A percentile compares a stretch with the other conserved stretches of the same genome.
Conservation (phyloP, 1,140 invertebrate species). For the Akabosia matsudoensis region DNA sequence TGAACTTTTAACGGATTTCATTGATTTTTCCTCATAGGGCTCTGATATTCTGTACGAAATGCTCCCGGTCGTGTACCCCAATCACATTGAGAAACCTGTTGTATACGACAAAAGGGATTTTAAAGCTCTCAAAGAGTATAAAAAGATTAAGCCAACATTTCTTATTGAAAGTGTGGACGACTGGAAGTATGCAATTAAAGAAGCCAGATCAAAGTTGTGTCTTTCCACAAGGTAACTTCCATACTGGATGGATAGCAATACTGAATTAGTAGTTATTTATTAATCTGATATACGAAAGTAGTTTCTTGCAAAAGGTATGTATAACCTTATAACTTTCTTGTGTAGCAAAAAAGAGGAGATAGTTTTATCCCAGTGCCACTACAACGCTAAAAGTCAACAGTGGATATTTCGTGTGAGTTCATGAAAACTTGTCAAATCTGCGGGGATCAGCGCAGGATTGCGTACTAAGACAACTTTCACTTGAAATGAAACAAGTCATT, state of each 20-base stretch:
- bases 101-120: constrained; percentile 22
- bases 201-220: constrained; percentile 27
- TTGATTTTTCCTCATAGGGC: neutral
- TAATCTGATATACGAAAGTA: too few species aligned
- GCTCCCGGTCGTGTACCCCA: neutral
- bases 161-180: constrained; percentile 37
- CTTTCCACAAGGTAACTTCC: constrained; percentile 28
- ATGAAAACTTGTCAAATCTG: too few species aligned
- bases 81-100: constrained; percentile 27
- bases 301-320: too few species aligned
- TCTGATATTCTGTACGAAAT: constrained; percentile 24
- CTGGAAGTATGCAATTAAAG: constrained; percentile 35
- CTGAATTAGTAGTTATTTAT: too few species aligned
- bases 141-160: constrained; percentile 29
- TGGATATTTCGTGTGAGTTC: constrained; percentile 28
- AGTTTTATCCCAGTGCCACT: constrained; percentile 6
- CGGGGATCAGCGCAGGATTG: too few species aligned
- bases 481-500: too few species aligned
- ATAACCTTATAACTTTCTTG: too few species aligned
- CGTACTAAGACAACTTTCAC: too few species aligned
- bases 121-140: neutral
- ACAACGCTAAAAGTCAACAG: constrained; percentile 25
- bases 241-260: too few species aligned
- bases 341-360: constrained; percentile 29
- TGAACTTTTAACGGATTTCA: neutral